These are phyloP conservation scores for Tricholauxania praeusta DNA, from an alignment of 2,888 invertebrate species.

Conservation along the genomic window DNA sequence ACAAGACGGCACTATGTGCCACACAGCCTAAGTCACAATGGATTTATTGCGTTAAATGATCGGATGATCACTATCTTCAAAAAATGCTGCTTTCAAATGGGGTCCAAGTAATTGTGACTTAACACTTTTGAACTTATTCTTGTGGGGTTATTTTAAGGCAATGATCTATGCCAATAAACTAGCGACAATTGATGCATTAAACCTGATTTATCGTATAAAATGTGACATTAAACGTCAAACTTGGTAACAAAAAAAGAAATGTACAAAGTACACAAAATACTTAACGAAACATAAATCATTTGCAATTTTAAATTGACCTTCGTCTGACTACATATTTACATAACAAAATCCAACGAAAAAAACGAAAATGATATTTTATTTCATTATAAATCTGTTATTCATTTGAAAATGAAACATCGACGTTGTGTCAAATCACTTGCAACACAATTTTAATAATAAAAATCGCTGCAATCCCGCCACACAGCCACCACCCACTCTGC, in stretches of 20 bases:
- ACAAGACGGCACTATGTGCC: too few relatives aligned
- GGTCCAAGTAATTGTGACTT: too few relatives aligned
- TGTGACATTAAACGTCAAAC: too few relatives aligned
- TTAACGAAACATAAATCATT: constrained; percentile 20
- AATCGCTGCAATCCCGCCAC: background rate
- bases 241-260: background rate
- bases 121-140: too few relatives aligned
- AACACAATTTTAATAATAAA: constrained; percentile 14
- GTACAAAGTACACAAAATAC: background rate
- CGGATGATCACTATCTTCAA: too few relatives aligned
- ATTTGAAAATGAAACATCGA: constrained; percentile 14
- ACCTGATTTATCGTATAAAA: too few relatives aligned
- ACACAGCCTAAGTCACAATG: too few relatives aligned
- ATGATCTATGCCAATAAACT: too few relatives aligned
- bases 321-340: constrained; percentile 19
- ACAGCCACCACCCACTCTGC: background rate
- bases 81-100: too few relatives aligned
- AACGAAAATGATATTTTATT: background rate
- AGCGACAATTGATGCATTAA: too few relatives aligned
- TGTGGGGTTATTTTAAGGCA: too few relatives aligned
- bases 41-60: too few relatives aligned
- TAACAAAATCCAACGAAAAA: background rate
- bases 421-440: constrained; percentile 24
- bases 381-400: constrained; percentile 20
- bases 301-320: constrained; percentile 19